Evolutionary conservation across 2,113 vertebrate species (phyloP), one percentile per base, ranked within the genome.

Genomic region (Gobio gobio): DNA sequence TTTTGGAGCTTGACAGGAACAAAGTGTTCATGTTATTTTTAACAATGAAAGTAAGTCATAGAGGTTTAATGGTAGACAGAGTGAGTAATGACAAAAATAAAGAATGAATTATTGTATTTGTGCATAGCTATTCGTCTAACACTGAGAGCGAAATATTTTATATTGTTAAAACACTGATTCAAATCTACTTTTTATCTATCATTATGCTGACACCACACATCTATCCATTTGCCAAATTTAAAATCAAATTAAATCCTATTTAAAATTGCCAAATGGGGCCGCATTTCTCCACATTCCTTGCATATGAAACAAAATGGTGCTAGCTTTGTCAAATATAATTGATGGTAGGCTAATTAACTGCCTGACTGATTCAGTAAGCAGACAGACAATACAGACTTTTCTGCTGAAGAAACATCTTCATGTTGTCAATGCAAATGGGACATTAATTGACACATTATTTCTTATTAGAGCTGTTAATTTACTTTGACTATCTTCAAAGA

Each of bases 371-470:
- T 88, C 54, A 49, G n/a, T 24, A 24, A 40, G 78, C 36, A 29
- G 45, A 43, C 74, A 75, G 76, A 40, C 54, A 54, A 79, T 36
- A 43, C 64, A 14, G 45, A 43, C n/a, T 72, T 76, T 49, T 64
- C 83, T 29, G 61, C 83, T 83, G 24, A 86, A 76, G 58, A 26
- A 74, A 74, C 72, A 74, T 74, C 22, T 74, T 47, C 5, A 49
- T 74, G 72, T 74, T 74, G 72, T 74, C 49, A 70, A 33, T 36
- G 63, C 36, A 40, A 82, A 84, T 24, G 54, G 33, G 80, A 84
- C 83, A 83, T 89, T 88, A 88, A 87, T 89, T 82, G 81, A 63
- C 78, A 51, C 49, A 83, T 85, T 86, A 85, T 87, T 91, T 78
- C 84, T 74, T 61, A 90, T 89, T 88, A 86, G 87, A 87, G 72